Evolutionary conservation across 2,888 invertebrate genomes (phyloP).

Genomic region (Melinaea marsaeus): DNA sequence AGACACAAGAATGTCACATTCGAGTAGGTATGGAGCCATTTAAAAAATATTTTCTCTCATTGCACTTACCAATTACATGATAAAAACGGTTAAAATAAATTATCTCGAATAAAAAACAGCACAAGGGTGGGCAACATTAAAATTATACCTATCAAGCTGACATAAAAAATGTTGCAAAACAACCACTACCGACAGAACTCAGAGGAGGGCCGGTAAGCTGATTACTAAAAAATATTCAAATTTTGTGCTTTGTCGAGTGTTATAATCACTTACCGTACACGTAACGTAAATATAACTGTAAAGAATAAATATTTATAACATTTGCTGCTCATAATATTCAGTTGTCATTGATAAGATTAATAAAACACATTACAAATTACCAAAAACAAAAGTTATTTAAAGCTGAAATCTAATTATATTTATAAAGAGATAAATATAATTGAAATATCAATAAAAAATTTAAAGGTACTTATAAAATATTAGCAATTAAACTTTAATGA

Average conservation of each 20-base stretch:
- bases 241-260: constrained; percentile 24
- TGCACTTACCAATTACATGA: constrained; percentile 12
- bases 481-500: too few relatives aligned
- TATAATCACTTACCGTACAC: constrained; percentile 13
- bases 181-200: constrained; percentile 15
- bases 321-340: too few relatives aligned
- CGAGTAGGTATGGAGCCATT: neutral
- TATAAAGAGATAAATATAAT: too few relatives aligned
- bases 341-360: too few relatives aligned
- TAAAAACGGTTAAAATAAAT: constrained; percentile 21
- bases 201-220: constrained; percentile 22
- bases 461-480: too few relatives aligned
- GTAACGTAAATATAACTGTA: constrained; percentile 7
- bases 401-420: too few relatives aligned
- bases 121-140: constrained; percentile 25
- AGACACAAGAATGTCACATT: constrained; percentile 1
- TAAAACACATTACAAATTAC: too few relatives aligned
- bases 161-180: constrained; percentile 27
- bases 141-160: constrained; percentile 29
- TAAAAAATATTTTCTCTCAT: constrained; percentile 10
- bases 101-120: constrained; percentile 21
- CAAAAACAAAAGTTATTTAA: too few relatives aligned
- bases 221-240: constrained; percentile 22
- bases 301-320: too few relatives aligned
- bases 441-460: too few relatives aligned